Base-by-base conservation (phyloP, 1,140 invertebrate species). In the Babylonia areolata region DNA sequence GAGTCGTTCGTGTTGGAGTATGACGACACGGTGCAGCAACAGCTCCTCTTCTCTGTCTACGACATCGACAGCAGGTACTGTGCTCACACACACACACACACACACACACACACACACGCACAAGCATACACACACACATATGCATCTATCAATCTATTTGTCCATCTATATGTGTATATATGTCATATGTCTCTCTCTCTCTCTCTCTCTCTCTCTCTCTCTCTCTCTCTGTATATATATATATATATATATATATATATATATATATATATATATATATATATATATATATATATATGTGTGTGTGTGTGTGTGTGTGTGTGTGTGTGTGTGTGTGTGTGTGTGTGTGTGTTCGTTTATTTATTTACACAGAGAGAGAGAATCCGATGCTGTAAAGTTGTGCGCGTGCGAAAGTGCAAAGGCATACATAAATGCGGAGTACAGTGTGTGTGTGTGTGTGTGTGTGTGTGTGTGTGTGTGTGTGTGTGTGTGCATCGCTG, bases 1-100 rank as follows among this genome's bases (percentile, higher is more conserved):
- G 91, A 90, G 58, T 94, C 93, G 39, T 92, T 93, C 73, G 91
- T 95, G 79, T 69, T 89, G 23, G 85, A 87, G 23, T 84, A 89
- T 35, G 87, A 90, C 31, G 88, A 87, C 23, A 94, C 94, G 87
- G 93, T 95, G 87, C 93, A 94, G 84, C 95, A 95, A 83, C 90
- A 88, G n/a, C 83, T 93, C 15, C 91, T 93, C 85, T 95, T 95
- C 92, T 94, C 95, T 89, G 87, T 95, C 0, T 95, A 95, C 90
- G 95, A 95, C 90, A 91, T 95, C 64, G 95, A 95, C 89, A 90
- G 88, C 84, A 82, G 89, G 89, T 90, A 42, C n/a, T 64, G 28
- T 20, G 58, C 58, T 28, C 39, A 51, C 17, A 20, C 6, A 31
- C 46, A 77, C 39, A 28, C 37, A 40, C 75, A 28, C 75, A 40